A percentile compares a stretch with the other conserved stretches of the same genome.
phyloP scores from a whole-genome alignment of 2,888 invertebrate genomes.

The Zaprionus bogoriensis region DNA sequence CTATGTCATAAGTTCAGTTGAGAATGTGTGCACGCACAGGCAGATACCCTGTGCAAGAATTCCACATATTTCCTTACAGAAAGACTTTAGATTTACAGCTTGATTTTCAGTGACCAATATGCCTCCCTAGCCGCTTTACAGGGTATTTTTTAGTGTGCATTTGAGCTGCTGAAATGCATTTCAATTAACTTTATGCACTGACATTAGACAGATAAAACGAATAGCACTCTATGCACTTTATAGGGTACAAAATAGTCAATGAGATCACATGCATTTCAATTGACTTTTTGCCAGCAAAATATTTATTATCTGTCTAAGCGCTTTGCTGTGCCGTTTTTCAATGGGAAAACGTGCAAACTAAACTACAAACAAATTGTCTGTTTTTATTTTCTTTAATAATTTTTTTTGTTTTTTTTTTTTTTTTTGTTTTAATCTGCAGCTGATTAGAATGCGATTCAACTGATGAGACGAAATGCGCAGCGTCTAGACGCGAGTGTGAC shows the following conservation, averaged over 20 bases:
- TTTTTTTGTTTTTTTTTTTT: not conserved
- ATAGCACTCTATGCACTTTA: no score
- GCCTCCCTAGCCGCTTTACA: no score
- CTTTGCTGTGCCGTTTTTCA: constrained; percentile 21
- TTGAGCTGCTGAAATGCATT: not conserved
- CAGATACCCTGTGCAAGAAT: not conserved
- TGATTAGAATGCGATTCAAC: constrained; percentile 35
- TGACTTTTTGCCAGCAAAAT: constrained; percentile 3
- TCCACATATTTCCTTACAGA: no score
- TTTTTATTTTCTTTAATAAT: not conserved
- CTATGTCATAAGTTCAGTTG: constrained; percentile 26
- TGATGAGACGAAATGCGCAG: constrained; percentile 16
- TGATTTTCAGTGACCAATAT: no score
- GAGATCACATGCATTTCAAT: constrained; percentile 1
- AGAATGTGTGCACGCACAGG: constrained; percentile 2
- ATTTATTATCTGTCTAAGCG: constrained; percentile 17
- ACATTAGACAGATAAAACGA: no score
- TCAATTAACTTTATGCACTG: not conserved
- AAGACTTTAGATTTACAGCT: no score
- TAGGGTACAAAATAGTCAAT: no score
- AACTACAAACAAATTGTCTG: not conserved
- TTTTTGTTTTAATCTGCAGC: constrained; percentile 15
- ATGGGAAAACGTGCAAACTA: constrained; percentile 7
- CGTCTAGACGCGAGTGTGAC: no score
- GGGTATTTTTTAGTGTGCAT: not conserved